Conservation (phyloP, 1,140 invertebrate species). For the Leptestheria dahalacensis region DNA sequence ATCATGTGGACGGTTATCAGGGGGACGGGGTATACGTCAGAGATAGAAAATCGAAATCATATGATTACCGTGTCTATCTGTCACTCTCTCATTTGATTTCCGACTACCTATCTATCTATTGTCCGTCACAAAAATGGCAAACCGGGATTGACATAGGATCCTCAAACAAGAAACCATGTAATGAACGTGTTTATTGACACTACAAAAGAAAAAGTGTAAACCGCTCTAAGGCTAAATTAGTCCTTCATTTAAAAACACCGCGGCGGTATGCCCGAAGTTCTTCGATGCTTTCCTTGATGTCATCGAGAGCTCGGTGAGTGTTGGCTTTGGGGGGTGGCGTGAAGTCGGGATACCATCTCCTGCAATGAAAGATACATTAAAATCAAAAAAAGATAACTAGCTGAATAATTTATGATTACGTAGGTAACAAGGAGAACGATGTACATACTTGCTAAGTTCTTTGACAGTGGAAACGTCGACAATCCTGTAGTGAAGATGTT, state of each 20-base stretch:
- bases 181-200: too few relatives aligned
- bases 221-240: too few relatives aligned
- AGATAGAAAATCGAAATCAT: too few relatives aligned
- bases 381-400: not conserved
- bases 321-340: slow-evolving; percentile 46
- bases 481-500: slow-evolving; percentile 80
- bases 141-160: too few relatives aligned
- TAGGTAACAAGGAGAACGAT: too few relatives aligned
- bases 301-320: slow-evolving; percentile 57
- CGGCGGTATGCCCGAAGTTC: slow-evolving; percentile 61
- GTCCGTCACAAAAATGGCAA: too few relatives aligned
- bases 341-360: slow-evolving; percentile 53
- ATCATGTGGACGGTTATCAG: not conserved
- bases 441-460: slow-evolving; percentile 47
- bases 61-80: too few relatives aligned
- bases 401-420: not conserved
- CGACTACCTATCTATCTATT: too few relatives aligned
- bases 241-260: slow-evolving; percentile 36
- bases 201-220: too few relatives aligned
- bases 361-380: slow-evolving; percentile 21
- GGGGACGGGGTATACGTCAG: too few relatives aligned
- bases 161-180: too few relatives aligned
- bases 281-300: slow-evolving; percentile 71
- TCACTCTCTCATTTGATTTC: too few relatives aligned
- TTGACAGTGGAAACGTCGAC: slow-evolving; percentile 86